Percentiles rank a stretch among this genome's conserved stretches.
Conservation (phyloP, 2,113 vertebrate species). For the Tapirus terrestris region DNA sequence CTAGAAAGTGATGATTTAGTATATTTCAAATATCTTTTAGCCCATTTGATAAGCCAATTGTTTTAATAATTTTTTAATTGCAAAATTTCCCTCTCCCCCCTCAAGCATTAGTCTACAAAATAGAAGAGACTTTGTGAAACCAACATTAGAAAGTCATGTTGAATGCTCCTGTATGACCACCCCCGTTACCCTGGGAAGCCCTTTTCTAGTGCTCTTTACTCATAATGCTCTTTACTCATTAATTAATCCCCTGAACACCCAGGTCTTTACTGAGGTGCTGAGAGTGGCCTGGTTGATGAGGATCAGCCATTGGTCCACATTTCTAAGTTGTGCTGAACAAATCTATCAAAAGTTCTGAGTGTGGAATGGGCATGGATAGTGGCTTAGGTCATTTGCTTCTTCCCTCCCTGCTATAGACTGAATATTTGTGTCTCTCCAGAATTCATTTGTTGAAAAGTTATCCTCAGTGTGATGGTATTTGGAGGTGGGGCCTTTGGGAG, state of each 20-base stretch:
- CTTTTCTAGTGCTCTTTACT: not conserved
- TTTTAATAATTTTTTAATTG: not conserved
- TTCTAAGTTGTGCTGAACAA: not conserved
- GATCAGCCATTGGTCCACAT: fast-evolving
- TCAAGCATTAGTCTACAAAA: not conserved
- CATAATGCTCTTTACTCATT: too few relatives aligned
- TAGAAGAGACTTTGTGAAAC: not conserved
- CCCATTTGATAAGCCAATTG: not conserved
- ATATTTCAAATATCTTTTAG: not conserved
- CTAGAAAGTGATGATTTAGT: not conserved
- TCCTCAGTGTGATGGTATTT: not conserved
- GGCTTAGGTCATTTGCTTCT: not conserved
- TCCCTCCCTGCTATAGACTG: not conserved
- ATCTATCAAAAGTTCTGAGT: not conserved
- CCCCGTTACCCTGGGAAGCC: not conserved
- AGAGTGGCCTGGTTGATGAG: not conserved
- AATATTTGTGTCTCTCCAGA: not conserved
- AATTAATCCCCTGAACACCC: not conserved
- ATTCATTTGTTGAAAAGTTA: not conserved
- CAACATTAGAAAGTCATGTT: not conserved
- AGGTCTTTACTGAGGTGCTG: not conserved
- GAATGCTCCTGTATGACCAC: not conserved
- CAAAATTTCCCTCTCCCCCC: not conserved
- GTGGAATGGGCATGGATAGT: fast-evolving
- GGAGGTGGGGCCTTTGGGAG: not conserved